Conservation (phyloP, 1,140 invertebrate species). For the Micrasema minimum region DNA sequence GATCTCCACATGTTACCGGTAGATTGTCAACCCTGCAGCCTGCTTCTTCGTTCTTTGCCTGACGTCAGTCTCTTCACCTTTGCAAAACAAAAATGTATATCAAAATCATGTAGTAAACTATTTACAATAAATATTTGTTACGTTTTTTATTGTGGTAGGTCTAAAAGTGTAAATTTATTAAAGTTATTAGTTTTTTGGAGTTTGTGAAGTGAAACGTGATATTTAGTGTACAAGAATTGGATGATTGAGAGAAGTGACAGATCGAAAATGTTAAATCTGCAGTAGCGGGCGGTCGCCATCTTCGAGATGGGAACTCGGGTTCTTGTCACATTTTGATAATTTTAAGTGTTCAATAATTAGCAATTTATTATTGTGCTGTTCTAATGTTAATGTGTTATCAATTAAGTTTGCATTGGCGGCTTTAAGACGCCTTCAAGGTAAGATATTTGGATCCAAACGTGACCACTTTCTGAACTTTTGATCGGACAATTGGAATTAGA, state of each 20-base stretch:
- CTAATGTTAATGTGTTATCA: constrained; percentile 36
- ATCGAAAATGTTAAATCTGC: constrained; percentile 49
- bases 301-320: constrained; percentile 45
- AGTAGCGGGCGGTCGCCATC: constrained; percentile 50
- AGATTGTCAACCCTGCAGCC: constrained; percentile 49
- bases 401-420: constrained; percentile 39
- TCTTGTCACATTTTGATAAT: constrained; percentile 43
- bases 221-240: constrained; percentile 31
- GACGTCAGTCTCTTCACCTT: constrained; percentile 50
- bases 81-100: constrained; percentile 50
- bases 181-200: constrained; percentile 28
- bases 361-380: constrained; percentile 28
- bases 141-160: constrained; percentile 43
- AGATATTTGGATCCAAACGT: constrained; percentile 31
- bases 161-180: constrained; percentile 36
- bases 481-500: constrained; percentile 15
- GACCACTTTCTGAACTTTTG: constrained; percentile 39
- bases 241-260: constrained; percentile 47
- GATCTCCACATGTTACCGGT: constrained; percentile 47
- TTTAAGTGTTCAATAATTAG: constrained; percentile 42
- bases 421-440: constrained; percentile 44
- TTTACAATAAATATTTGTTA: constrained; percentile 47
- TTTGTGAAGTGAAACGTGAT: constrained; percentile 35
- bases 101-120: constrained; percentile 48
- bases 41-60: constrained; percentile 49